These are phyloP conservation scores for Loriculus beryllinus DNA, from an alignment of 2,797 vertebrate genomes.

Conservation along the genomic window DNA sequence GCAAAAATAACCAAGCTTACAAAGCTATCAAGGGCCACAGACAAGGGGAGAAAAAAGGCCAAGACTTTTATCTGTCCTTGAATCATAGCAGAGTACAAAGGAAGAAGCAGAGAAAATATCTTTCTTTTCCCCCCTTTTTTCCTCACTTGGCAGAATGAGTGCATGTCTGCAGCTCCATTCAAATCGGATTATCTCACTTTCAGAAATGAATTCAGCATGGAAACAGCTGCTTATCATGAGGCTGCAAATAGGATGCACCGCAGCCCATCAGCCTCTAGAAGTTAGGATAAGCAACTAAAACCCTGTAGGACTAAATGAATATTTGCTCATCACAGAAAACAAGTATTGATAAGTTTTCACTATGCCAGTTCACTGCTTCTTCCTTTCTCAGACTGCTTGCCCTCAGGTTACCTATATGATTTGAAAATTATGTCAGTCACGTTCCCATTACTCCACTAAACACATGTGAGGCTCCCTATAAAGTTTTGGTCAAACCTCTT, in stretches of 20 bases:
- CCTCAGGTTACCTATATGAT: background rate
- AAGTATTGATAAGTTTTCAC: background rate
- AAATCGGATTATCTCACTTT: constrained; percentile 45
- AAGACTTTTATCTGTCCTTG: constrained; percentile 43
- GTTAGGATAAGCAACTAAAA: background rate
- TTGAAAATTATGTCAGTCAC: background rate
- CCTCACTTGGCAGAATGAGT: background rate
- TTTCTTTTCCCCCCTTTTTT: background rate
- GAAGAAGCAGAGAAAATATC: background rate
- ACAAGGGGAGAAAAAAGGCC: background rate
- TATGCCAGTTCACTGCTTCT: background rate
- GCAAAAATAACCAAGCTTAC: background rate
- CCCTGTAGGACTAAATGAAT: background rate
- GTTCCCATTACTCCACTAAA: background rate
- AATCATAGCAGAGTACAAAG: background rate
- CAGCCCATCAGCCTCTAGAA: background rate
- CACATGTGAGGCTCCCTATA: background rate
- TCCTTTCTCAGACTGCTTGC: background rate
- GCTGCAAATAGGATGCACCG: background rate
- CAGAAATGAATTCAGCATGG: background rate
- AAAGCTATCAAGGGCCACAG: background rate
- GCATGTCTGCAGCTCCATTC: background rate
- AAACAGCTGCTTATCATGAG: constrained; percentile 33
- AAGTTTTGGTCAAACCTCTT: background rate
- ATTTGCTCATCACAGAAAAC: background rate